Percentiles rank a stretch among this genome's conserved stretches.
Conservation (phyloP, 1,140 invertebrate species). For the Zaprionus gabonicus region DNA sequence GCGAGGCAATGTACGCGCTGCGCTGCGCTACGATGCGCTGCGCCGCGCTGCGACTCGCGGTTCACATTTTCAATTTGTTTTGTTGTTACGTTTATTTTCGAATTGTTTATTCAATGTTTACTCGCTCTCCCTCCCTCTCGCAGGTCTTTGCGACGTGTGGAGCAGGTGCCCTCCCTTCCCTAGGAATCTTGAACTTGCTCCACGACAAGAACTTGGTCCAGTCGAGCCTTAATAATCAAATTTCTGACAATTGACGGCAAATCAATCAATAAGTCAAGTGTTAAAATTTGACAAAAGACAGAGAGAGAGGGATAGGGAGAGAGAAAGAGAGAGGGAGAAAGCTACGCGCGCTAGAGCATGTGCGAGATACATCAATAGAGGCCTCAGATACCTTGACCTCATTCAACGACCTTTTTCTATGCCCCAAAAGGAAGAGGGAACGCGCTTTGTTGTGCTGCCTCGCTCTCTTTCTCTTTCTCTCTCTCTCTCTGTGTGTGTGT, state of each 20-base stretch:
- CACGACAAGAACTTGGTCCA: slow-evolving; percentile 45
- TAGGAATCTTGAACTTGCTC: not conserved
- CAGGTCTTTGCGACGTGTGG: not conserved
- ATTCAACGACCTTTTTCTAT: slow-evolving; percentile 65
- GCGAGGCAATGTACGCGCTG: slow-evolving; percentile 31
- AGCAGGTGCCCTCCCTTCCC: not conserved
- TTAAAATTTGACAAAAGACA: slow-evolving; percentile 49
- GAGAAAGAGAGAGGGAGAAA: slow-evolving; percentile 3
- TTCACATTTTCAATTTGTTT: slow-evolving; percentile 61
- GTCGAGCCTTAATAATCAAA: slow-evolving; percentile 64
- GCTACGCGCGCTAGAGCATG: slow-evolving; percentile 14
- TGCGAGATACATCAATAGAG: slow-evolving; percentile 19
- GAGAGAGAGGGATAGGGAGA: not conserved
- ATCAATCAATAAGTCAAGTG: slow-evolving; percentile 76
- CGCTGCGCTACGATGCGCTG: not conserved
- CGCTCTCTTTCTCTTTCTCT: not conserved
- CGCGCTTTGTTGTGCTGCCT: slow-evolving; percentile 45
- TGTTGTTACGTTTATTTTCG: slow-evolving; percentile 74
- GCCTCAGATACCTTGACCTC: slow-evolving; percentile 66
- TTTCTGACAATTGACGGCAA: slow-evolving; percentile 66
- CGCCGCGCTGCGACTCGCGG: not conserved
- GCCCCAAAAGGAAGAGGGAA: slow-evolving; percentile 9
- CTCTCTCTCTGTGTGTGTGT: no score
- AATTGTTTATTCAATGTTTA: slow-evolving; percentile 76
- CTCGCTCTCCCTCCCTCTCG: slow-evolving; percentile 10